Percentiles rank a stretch among this genome's conserved stretches.
These are phyloP conservation scores for Meloidogyne chitwoodi DNA, from an alignment of 1,140 invertebrate species.

Conservation along the genomic window DNA sequence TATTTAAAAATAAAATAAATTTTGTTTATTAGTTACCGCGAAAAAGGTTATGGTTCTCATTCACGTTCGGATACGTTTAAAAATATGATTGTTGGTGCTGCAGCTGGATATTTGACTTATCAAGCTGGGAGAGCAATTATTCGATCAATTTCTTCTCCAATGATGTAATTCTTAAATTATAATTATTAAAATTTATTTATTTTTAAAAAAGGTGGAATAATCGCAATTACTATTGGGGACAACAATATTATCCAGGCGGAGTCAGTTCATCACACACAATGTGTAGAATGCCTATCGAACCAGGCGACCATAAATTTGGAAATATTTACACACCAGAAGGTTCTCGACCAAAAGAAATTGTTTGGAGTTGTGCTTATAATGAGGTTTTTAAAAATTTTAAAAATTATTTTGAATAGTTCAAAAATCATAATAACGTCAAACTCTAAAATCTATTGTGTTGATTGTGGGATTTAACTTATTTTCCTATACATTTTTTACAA, in stretches of 20 bases:
- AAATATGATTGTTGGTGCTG: conserved; percentile 57
- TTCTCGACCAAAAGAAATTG: conserved; percentile 50
- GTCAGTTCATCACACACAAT: conserved; percentile 30
- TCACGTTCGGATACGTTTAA: conserved; percentile 55
- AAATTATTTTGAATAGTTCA: conserved; percentile 2
- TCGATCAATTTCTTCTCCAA: conserved; percentile 43
- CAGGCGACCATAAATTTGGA: conserved; percentile 46
- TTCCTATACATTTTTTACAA: too few species aligned
- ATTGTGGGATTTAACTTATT: too few species aligned
- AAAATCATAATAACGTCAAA: too few species aligned
- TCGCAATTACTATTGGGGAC: conserved; percentile 55
- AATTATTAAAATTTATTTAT: not conserved
- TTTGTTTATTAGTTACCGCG: conserved; percentile 29
- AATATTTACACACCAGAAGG: conserved; percentile 54
- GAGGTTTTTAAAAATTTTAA: conserved; percentile 34
- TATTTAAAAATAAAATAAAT: not conserved
- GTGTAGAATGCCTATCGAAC: conserved; percentile 55
- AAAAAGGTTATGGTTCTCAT: conserved; percentile 47
- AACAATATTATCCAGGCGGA: conserved; percentile 38
- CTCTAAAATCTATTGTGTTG: too few species aligned
- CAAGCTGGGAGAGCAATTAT: conserved; percentile 58
- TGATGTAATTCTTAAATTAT: conserved; percentile 49
- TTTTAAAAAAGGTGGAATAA: conserved; percentile 48
- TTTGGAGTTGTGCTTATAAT: conserved; percentile 47
- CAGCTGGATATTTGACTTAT: conserved; percentile 57